These are phyloP conservation scores for Eufriesea mexicana DNA, from an alignment of 1,140 invertebrate species.

Conservation along the genomic window DNA sequence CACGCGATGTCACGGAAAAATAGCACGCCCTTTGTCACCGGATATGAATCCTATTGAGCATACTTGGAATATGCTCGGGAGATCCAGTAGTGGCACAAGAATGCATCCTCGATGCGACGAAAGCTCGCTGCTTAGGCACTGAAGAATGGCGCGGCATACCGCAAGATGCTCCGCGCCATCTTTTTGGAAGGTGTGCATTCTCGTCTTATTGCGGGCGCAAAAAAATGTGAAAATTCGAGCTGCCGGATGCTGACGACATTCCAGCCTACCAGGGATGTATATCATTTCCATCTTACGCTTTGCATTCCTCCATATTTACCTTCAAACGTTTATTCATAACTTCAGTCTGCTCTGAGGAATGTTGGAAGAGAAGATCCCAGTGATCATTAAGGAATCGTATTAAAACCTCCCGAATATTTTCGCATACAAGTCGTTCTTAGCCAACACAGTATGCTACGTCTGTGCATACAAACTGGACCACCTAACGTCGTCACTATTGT, in stretches of 20 bases:
- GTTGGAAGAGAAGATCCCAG: neutral
- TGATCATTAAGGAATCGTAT: neutral
- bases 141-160: conserved; percentile 67
- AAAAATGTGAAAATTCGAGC: conserved; percentile 51
- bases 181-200: conserved; percentile 55
- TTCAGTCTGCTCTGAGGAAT: neutral
- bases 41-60: conserved; percentile 72
- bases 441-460: no score
- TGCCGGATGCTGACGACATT: conserved; percentile 37
- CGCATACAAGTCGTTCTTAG: no score
- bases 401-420: neutral
- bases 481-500: no score
- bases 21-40: conserved; percentile 66
- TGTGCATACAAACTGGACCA: no score
- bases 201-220: conserved; percentile 54
- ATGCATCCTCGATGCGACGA: conserved; percentile 64
- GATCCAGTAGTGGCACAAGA: conserved; percentile 55
- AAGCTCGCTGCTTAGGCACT: conserved; percentile 67
- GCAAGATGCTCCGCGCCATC: conserved; percentile 52
- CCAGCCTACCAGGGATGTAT: conserved; percentile 20
- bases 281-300: conserved; percentile 36
- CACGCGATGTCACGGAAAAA: conserved; percentile 62
- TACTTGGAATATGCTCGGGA: conserved; percentile 66
- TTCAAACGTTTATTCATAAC: neutral
- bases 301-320: neutral